These are phyloP conservation scores for Drosophila virilis DNA, from an alignment of 1,140 invertebrate species.

Conservation along the genomic window DNA sequence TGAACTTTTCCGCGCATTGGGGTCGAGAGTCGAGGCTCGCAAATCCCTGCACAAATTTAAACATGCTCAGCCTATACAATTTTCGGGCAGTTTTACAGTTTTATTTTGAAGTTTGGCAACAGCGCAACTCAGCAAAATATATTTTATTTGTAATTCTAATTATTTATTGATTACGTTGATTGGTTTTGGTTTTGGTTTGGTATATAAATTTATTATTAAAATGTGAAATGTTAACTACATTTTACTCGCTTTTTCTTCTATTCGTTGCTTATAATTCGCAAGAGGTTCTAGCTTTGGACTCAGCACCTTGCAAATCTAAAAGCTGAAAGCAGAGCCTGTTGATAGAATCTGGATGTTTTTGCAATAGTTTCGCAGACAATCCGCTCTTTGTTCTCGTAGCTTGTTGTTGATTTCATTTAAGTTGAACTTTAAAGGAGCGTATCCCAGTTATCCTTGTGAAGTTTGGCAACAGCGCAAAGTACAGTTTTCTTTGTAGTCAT, in stretches of 20 bases:
- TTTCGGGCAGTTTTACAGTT: not conserved
- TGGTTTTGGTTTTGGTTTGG: too few species aligned
- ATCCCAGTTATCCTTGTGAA: slow-evolving; percentile 5
- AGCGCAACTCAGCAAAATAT: not conserved
- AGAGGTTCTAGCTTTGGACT: too few species aligned
- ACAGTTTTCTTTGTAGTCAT: not conserved
- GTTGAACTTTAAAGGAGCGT: not conserved
- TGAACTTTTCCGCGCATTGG: slow-evolving; percentile 7
- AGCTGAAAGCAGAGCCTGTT: too few species aligned
- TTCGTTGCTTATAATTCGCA: too few species aligned
- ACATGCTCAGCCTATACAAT: slow-evolving; percentile 10
- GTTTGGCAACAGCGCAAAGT: slow-evolving; percentile 9
- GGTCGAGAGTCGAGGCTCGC: not conserved
- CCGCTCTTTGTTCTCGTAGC: too few species aligned
- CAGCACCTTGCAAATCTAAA: too few species aligned
- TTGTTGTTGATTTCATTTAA: not conserved
- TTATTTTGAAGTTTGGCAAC: slow-evolving; percentile 3
- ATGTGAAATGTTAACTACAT: too few species aligned
- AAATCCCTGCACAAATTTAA: slow-evolving; percentile 40
- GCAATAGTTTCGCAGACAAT: too few species aligned
- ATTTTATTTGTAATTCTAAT: not conserved
- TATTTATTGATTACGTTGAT: too few species aligned
- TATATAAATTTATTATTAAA: too few species aligned
- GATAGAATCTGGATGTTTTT: too few species aligned
- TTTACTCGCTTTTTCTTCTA: too few species aligned